Base-by-base conservation (phyloP, 1,140 invertebrate species). In the Gyrodactylus bullatarudis region DNA sequence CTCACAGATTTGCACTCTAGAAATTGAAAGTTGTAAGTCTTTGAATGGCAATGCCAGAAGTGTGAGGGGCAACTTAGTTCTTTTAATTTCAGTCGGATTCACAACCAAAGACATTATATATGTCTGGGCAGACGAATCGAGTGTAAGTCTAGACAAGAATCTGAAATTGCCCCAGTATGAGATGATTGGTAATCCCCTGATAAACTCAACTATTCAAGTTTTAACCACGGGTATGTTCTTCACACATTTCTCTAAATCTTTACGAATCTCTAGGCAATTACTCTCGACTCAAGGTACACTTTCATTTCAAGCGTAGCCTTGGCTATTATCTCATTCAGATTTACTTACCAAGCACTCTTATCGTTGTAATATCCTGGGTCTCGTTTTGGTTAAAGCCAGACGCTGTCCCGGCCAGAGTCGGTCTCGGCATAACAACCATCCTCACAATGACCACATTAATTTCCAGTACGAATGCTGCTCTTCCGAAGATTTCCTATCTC, bases 271-370 rank as follows among this genome's bases (percentile, higher is more conserved):
- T 73, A 75, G 74, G 74, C 27, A 75, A 72, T 25, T 75, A 75
- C 83, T 95, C 91, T 77, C 86, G 92, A 78, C 84, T 97, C 84
- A 89, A 90, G 75, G 92, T 89, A 83, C 89, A 94, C 84, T 92
- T 97, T 80, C 89, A 93, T 83, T 92, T 97, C 83, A 89, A 91
- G 75, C 86, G 92, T 76, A 93, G 89, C 78, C 91, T 96, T 88
- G 92, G 92, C 78, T 96, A 96, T 85, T 96, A 97, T 84, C 84
- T 96, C 78, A 96, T 96, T 84, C 93, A 97, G 84, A 96, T 96
- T 81, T 96, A 96, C 85, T 93, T 96, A 83, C 92, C 92, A 77
- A 93, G 91, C 79, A 88, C 89, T 80, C 86, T 97, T 79, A 96
- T 97, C 83, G 92, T 97, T 81, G 92, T 94, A 82, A 94, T 96